phyloP scores from a whole-genome alignment of 64 coral and sea anemone genomes.

The Stichodactyla helianthus region DNA sequence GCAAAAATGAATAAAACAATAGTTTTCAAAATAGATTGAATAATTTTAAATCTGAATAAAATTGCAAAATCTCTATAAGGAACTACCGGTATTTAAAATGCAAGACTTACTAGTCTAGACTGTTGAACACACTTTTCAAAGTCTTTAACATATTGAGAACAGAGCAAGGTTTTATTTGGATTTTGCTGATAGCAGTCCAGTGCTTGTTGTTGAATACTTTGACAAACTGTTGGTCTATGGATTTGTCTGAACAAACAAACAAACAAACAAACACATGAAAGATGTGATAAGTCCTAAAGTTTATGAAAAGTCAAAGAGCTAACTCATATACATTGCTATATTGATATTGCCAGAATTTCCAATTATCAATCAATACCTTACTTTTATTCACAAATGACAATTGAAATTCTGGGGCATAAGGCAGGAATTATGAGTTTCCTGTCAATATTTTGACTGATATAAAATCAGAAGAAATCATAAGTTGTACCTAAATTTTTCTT shows the following conservation, averaged over 20 bases:
- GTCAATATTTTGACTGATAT: too few species aligned
- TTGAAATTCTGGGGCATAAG: too few species aligned
- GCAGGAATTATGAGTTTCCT: too few species aligned
- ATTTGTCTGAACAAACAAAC: neutral
- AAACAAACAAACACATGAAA: neutral
- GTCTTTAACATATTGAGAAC: constrained; percentile 70
- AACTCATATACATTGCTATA: too few species aligned
- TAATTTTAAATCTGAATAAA: neutral
- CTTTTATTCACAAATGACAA: too few species aligned
- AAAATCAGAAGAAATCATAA: too few species aligned
- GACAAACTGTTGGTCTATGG: constrained; percentile 42
- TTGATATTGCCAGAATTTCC: too few species aligned
- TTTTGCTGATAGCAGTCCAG: constrained; percentile 77
- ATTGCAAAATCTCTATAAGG: neutral
- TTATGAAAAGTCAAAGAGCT: too few species aligned
- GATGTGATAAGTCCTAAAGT: too few species aligned
- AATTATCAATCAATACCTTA: too few species aligned
- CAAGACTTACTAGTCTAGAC: constrained; percentile 56
- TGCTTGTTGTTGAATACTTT: constrained; percentile 52
- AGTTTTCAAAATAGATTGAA: neutral
- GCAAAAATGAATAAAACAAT: neutral
- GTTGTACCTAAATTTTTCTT: constrained; percentile 74
- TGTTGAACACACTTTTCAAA: constrained; percentile 65
- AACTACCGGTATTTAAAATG: neutral
- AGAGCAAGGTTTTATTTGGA: constrained; percentile 57